Base-by-base conservation (phyloP, 1,140 invertebrate species). In the Calephelis nemesis region DNA sequence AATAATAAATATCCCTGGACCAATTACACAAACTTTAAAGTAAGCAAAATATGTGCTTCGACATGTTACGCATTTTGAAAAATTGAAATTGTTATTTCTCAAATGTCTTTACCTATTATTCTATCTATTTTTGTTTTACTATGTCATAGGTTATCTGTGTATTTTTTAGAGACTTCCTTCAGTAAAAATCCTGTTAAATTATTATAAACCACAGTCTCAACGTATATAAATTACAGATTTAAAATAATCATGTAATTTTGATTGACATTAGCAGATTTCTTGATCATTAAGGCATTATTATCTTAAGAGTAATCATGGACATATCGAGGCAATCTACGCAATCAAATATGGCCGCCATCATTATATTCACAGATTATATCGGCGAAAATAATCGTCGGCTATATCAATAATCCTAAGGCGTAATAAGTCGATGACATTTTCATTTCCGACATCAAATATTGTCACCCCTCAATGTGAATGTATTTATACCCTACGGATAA, bases 401-500 rank as follows among this genome's bases (percentile, higher is more conserved):
- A 82, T 90, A 88, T 87, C 79, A 90, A 90, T 90, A 88, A 87
- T 88, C 85, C 71, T 69, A 60, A 73, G 71, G 72, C 75, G 82
- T 87, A 90, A 87, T 88, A 87, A 85, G 77, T 72, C 77, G 82
- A 83, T 89, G 87, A 90, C 85, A 85, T 88, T 87, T 89, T 88
- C 85, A 88, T 90, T 88, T 87, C 82, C 87, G 75, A 86, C 71
- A 75, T 84, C 87, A 89, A 87, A 87, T 89, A 89, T 79, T 62
- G 73, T 58, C 78, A 78, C 79, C 78, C 77, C 74, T 70, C 70
- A 63, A 70, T 72, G 67, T 73, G 67, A 79, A 79, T 79, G 80
- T 81, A 81, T 75, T 79, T 77, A 75, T 80, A 50, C 75, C 77
- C 77, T 73, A 77, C 77, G 83, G 73, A 82, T 85, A 82, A 84